A percentile compares a stretch with the other conserved stretches of the same genome.
phyloP scores from a whole-genome alignment of 2,888 invertebrate species.

The Entomobrya multifasciata region DNA sequence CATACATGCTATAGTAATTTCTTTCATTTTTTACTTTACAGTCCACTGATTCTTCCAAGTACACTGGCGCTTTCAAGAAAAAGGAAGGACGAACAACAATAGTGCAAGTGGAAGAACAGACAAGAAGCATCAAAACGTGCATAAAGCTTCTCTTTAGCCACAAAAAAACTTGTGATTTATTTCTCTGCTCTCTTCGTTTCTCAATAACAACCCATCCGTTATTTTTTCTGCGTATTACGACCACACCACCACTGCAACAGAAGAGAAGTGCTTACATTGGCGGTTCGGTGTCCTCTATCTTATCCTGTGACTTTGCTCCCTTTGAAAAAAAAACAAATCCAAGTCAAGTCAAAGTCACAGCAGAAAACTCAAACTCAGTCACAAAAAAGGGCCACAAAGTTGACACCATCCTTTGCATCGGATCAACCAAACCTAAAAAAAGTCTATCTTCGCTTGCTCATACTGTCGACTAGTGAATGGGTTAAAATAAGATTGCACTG shows the following conservation, averaged over 20 bases:
- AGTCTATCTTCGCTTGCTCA: background rate
- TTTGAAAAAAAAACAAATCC: no score
- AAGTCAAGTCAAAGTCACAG: constrained; percentile 16
- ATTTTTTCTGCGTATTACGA: no score
- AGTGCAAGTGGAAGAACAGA: constrained; percentile 10
- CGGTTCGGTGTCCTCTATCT: constrained; percentile 15
- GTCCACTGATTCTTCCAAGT: constrained; percentile 51
- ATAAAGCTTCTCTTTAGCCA: no score
- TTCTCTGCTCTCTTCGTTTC: background rate
- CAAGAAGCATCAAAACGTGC: no score
- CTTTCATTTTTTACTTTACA: constrained; percentile 51
- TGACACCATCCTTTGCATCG: background rate
- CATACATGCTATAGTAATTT: background rate
- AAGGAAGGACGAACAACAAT: background rate
- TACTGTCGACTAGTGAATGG: background rate
- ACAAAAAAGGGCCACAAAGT: background rate
- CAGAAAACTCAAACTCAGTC: background rate
- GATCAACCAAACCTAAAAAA: background rate
- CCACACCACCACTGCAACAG: background rate
- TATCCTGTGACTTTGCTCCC: background rate
- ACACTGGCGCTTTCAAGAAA: constrained; percentile 16
- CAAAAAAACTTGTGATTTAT: no score
- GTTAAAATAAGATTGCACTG: constrained; percentile 11
- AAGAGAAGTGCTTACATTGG: background rate
- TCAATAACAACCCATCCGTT: background rate